A percentile compares a stretch with the other conserved stretches of the same genome.
These are phyloP conservation scores for Ibidorhyncha struthersii DNA, from an alignment of 2,113 vertebrate genomes.

Conservation along the genomic window DNA sequence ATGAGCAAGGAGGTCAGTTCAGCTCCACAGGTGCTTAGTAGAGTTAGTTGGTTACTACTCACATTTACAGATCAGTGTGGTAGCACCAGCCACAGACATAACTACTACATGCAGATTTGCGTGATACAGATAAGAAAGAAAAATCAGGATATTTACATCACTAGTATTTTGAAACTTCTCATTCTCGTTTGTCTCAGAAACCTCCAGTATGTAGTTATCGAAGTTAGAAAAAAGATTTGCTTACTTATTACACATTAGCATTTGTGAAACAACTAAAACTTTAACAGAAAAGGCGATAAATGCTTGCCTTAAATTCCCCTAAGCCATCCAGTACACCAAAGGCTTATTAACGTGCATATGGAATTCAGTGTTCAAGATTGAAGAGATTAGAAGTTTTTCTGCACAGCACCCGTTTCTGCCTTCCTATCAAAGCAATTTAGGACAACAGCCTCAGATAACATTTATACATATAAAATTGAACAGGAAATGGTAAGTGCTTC, in stretches of 20 bases:
- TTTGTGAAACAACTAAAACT: neutral
- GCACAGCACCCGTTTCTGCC: neutral
- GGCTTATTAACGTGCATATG: neutral
- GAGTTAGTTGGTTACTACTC: neutral
- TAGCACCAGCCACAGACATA: neutral
- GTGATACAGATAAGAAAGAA: neutral
- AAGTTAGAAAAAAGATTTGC: neutral
- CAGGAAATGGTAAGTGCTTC: neutral
- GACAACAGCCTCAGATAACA: neutral
- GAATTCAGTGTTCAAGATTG: neutral
- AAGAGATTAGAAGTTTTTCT: slow-evolving; percentile 3
- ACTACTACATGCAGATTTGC: neutral
- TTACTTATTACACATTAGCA: neutral
- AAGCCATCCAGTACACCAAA: neutral
- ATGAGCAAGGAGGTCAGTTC: neutral
- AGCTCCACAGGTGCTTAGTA: neutral
- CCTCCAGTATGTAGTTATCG: neutral
- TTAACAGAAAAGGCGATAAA: neutral
- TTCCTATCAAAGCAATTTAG: neutral
- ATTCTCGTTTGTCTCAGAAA: neutral
- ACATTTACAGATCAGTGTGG: neutral
- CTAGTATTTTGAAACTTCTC: neutral
- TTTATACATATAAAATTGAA: neutral
- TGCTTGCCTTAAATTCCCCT: neutral
- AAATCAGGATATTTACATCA: neutral